phyloP scores from a whole-genome alignment of 2,797 vertebrate species.

The Brachyrhaphis roseni region DNA sequence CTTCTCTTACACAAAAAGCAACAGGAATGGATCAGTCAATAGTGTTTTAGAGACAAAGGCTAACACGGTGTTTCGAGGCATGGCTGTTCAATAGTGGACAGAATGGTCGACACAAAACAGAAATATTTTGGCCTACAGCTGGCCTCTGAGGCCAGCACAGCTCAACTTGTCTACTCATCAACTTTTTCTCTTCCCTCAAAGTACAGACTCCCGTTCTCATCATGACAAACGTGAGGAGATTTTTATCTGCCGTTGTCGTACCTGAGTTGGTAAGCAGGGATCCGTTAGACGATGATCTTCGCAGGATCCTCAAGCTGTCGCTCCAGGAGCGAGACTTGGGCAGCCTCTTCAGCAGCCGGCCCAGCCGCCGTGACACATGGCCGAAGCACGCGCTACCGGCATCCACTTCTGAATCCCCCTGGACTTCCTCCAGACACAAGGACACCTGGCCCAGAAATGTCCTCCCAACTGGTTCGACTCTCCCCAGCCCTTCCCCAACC shows the following conservation, averaged over 20 bases:
- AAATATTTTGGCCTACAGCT: conserved; percentile 58
- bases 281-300: conserved; percentile 81
- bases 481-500: conserved; percentile 56
- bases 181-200: conserved; percentile 25
- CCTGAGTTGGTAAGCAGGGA: conserved; percentile 82
- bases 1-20: conserved; percentile 49
- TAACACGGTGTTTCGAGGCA: conserved; percentile 38
- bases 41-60: conserved; percentile 51
- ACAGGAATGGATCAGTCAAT: conserved; percentile 35
- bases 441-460: conserved; percentile 61
- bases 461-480: conserved; percentile 69
- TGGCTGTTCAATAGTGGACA: conserved; percentile 56
- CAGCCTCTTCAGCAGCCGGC: conserved; percentile 86
- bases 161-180: conserved; percentile 63
- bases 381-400: conserved; percentile 85
- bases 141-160: conserved; percentile 35
- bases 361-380: conserved; percentile 84
- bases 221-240: neutral
- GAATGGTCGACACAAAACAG: conserved; percentile 54
- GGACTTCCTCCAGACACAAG: conserved; percentile 65
- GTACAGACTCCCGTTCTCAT: neutral
- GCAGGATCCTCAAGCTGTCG: conserved; percentile 78
- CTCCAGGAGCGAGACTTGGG: conserved; percentile 86
- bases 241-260: conserved; percentile 66
- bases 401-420: conserved; percentile 74